Conservation (phyloP, 2,797 vertebrate genomes). For the Prionace glauca region DNA sequence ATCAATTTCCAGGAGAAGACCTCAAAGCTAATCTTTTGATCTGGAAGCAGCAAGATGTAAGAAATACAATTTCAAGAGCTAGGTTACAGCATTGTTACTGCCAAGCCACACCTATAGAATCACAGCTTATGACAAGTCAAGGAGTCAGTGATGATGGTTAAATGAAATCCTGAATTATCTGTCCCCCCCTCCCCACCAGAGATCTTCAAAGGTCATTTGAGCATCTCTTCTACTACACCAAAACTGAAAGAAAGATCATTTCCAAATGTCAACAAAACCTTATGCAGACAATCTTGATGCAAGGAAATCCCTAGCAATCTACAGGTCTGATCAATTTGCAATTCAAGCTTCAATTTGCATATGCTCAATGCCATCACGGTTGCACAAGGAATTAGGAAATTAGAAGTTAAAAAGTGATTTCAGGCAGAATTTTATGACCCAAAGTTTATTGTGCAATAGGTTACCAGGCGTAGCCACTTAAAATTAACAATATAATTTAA, state of each 20-base stretch:
- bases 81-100: background rate
- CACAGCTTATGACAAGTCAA: background rate
- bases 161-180: background rate
- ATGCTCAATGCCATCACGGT: background rate
- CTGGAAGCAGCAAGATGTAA: background rate
- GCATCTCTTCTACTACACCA: background rate
- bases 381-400: background rate
- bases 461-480: background rate
- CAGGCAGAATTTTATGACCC: background rate
- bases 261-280: background rate
- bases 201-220: background rate
- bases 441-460: background rate
- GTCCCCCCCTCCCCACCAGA: background rate
- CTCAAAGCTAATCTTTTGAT: slow-evolving; percentile 31
- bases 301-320: background rate
- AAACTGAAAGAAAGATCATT: background rate
- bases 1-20: slow-evolving; percentile 18
- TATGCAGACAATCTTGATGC: background rate
- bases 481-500: background rate
- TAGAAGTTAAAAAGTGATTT: background rate
- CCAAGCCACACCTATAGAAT: background rate
- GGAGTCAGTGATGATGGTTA: background rate
- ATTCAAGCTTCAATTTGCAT: background rate
- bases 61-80: slow-evolving; percentile 28
- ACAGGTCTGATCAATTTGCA: background rate